Evolutionary conservation across 92 coral and sea anemone genomes (phyloP), one percentile per base, ranked within the genome.

Genomic region (Anthopleura xanthogrammica): DNA sequence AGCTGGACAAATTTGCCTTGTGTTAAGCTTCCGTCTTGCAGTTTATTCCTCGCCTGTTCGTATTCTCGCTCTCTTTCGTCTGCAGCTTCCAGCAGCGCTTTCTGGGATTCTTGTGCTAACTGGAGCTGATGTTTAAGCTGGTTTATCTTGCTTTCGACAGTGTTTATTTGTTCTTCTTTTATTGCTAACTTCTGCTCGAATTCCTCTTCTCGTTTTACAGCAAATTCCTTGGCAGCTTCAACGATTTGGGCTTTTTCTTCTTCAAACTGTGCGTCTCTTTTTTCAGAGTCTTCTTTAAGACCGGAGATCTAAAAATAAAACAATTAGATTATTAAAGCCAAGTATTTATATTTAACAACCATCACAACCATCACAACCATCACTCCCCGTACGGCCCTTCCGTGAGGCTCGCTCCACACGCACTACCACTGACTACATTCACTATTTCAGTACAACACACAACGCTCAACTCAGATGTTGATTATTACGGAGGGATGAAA

Each of bases 151-250:
- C 42, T 81, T 57, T 91, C 94, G 75, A 83, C 73, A 12, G 72
- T 80, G 39, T 84, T 91, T 5, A 93, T 60, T n/a, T 82, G 79
- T 12, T 92, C 94, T 20, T 90, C 93, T 73, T 95, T 95, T 41
- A 73, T 57, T 4, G 84, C 56, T 48, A 95, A 77, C 70, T 89
- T 68, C n/a, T 74, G 83, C 22, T 85, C 87, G 79, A 90, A 93
- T 22, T 86, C 88, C 24, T 91, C 81, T 66, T 95, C 94, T 71
- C 90, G 90, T 66, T 95, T 82, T 64, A 90, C 40, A 52, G 94
- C 98, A 81, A 95, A 95, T 77, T 86, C 92, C 78, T 91, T 92
- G 50, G 97, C 92, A 50, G 92, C 90, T 68, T 90, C 86, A 11
- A 95, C 94, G 60, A 95, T 92, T 40, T 79, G 78, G 13, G 83